phyloP scores from a whole-genome alignment of 2,797 vertebrate species.

The Sebastes jordani region DNA sequence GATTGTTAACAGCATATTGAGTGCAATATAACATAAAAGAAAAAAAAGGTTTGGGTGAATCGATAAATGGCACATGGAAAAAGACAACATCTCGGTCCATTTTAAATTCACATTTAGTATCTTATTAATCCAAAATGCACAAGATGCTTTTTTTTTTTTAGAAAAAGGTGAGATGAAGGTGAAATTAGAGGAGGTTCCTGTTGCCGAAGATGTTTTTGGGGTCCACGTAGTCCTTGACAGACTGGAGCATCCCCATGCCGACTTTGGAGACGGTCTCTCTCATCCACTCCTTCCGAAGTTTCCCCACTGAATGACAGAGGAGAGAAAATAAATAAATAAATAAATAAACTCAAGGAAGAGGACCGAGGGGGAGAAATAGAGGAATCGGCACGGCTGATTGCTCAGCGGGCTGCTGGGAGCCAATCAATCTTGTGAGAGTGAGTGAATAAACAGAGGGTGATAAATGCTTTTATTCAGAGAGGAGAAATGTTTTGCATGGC shows the following conservation, averaged over 20 bases:
- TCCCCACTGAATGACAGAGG: slow-evolving; percentile 90
- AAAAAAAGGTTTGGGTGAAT: slow-evolving; percentile 55
- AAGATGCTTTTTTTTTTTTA: slow-evolving; percentile 50
- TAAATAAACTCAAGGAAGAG: slow-evolving; percentile 60
- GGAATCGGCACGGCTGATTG: slow-evolving; percentile 90
- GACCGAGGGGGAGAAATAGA: slow-evolving; percentile 59
- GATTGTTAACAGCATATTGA: slow-evolving; percentile 67
- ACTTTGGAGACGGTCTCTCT: slow-evolving; percentile 93
- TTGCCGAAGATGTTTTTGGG: slow-evolving; percentile 98
- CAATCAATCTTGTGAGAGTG: slow-evolving; percentile 98
- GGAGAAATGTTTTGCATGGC: slow-evolving; percentile 99
- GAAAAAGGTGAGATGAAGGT: slow-evolving; percentile 51
- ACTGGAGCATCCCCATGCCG: slow-evolving; percentile 95
- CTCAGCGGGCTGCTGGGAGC: slow-evolving; percentile 90
- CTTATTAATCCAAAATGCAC: slow-evolving; percentile 63
- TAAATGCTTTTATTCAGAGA: slow-evolving; percentile 99
- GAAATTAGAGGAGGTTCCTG: slow-evolving; percentile 92
- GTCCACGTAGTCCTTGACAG: slow-evolving; percentile 96
- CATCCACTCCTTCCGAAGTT: slow-evolving; percentile 98
- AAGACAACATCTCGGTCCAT: slow-evolving; percentile 41
- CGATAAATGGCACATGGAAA: slow-evolving; percentile 68
- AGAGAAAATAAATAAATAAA: slow-evolving; percentile 63
- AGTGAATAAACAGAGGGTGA: slow-evolving; percentile 99
- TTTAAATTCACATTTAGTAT: slow-evolving; percentile 69
- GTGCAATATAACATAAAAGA: slow-evolving; percentile 54